phyloP scores from a whole-genome alignment of 92 coral and sea anemone genomes.

The Palythoa heliodiscus region DNA sequence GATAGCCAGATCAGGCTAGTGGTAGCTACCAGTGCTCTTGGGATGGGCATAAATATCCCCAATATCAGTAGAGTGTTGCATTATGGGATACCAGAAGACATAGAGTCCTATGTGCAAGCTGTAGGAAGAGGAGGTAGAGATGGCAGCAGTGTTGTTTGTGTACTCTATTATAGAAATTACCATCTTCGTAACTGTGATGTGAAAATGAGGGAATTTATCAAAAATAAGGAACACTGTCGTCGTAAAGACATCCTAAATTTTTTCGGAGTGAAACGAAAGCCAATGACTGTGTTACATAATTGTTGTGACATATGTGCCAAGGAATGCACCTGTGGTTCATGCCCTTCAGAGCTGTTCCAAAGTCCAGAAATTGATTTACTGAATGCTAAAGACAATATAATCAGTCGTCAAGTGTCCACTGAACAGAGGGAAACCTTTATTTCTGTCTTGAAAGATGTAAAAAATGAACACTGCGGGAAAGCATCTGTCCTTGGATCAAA shows the following conservation, averaged over 20 bases:
- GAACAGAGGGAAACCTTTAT: conserved; percentile 50
- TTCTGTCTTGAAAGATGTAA: conserved; percentile 41
- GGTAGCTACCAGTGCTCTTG: conserved; percentile 61
- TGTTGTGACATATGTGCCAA: conserved; percentile 48
- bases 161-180: conserved; percentile 38
- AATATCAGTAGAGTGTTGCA: conserved; percentile 27
- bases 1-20: conserved; percentile 51
- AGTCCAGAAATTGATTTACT: conserved; percentile 3
- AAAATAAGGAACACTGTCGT: conserved; percentile 30
- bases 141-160: conserved; percentile 35
- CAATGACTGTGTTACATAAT: conserved; percentile 11
- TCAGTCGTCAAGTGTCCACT: conserved; percentile 36
- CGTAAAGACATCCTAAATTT: conserved; percentile 16
- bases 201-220: conserved; percentile 42
- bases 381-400: conserved; percentile 20
- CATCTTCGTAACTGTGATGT: conserved; percentile 47
- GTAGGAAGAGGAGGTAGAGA: conserved; percentile 59
- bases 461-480: conserved; percentile 15
- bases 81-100: conserved; percentile 34
- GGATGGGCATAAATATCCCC: conserved; percentile 38
- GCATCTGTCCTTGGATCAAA: conserved; percentile 39
- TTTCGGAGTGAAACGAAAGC: conserved; percentile 31
- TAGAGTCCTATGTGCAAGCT: conserved; percentile 46
- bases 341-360: conserved; percentile 39
- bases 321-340: conserved; percentile 53